phyloP scores from a whole-genome alignment of 35 echinoderm and acorn worm species.

The Eucidaris tribuloides region DNA sequence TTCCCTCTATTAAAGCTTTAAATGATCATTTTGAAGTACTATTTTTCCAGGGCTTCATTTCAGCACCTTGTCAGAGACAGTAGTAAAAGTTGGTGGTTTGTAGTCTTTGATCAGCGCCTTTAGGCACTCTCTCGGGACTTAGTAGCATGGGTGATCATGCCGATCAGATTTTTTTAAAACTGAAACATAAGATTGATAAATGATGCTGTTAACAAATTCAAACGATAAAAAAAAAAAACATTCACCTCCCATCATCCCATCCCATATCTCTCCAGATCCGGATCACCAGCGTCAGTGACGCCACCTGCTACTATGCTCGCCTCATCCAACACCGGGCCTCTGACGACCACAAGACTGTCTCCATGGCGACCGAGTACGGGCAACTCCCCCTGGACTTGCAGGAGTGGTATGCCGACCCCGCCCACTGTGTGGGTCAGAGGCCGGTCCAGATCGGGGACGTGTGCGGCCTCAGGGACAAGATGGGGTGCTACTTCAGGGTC shows the following conservation, averaged over 20 bases:
- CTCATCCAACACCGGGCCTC: conserved; percentile 48
- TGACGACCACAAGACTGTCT: conserved; percentile 35
- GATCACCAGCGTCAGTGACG: conserved; percentile 72
- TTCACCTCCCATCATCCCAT: not conserved
- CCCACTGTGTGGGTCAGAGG: not conserved
- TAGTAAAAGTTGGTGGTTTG: no score
- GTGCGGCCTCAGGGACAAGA: conserved; percentile 41
- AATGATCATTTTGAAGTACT: no score
- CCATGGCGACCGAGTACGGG: conserved; percentile 24
- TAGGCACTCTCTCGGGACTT: no score
- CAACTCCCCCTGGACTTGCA: conserved; percentile 35
- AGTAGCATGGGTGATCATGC: no score
- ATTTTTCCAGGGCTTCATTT: no score
- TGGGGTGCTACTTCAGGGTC: conserved; percentile 37
- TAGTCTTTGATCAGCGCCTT: no score
- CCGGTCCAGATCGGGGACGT: conserved; percentile 17
- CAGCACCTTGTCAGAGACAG: no score
- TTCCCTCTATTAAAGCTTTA: no score
- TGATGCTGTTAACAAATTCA: no score
- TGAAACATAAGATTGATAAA: no score
- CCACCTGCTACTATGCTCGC: conserved; percentile 72
- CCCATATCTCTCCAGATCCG: conserved; percentile 41
- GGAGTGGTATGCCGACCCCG: conserved; percentile 41
- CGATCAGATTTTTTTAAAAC: no score
- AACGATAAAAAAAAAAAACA: no score